phyloP scores from a whole-genome alignment of 2,113 vertebrate species.

The Chrysemys picta region DNA sequence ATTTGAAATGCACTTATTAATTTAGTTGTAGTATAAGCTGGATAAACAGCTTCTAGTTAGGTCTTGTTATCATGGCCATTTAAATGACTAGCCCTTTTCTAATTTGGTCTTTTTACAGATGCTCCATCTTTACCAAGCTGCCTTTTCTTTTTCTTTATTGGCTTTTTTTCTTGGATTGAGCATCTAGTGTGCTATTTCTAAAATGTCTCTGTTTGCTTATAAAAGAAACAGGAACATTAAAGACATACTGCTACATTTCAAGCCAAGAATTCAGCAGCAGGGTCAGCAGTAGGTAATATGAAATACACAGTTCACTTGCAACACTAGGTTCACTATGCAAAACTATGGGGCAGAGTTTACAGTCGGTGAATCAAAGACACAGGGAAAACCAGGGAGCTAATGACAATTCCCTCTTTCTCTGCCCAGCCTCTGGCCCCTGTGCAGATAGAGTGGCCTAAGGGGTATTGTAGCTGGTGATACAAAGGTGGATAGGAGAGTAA shows the following conservation, averaged over 20 bases:
- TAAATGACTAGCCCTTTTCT: neutral
- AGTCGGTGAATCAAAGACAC: neutral
- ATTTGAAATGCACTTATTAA: neutral
- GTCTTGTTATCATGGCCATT: neutral
- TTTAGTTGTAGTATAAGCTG: neutral
- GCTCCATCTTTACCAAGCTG: neutral
- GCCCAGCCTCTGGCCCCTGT: neutral
- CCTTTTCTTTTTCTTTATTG: slow-evolving; percentile 9
- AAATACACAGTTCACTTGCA: neutral
- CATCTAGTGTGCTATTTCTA: slow-evolving; percentile 3
- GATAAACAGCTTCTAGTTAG: neutral
- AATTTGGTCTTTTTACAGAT: neutral
- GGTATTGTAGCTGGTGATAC: neutral
- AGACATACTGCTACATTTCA: neutral
- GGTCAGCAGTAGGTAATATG: slow-evolving; percentile 6
- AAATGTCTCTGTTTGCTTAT: neutral
- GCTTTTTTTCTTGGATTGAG: neutral
- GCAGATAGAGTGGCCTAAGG: slow-evolving; percentile 7
- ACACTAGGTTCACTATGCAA: neutral
- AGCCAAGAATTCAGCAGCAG: neutral
- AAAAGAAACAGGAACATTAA: neutral
- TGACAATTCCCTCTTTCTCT: neutral
- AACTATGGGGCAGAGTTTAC: neutral
- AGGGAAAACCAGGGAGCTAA: neutral
- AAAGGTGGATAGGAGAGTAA: neutral